Evolutionary conservation across 2,113 vertebrate species (phyloP).

Genomic region (Campylomormyrus numenius): DNA sequence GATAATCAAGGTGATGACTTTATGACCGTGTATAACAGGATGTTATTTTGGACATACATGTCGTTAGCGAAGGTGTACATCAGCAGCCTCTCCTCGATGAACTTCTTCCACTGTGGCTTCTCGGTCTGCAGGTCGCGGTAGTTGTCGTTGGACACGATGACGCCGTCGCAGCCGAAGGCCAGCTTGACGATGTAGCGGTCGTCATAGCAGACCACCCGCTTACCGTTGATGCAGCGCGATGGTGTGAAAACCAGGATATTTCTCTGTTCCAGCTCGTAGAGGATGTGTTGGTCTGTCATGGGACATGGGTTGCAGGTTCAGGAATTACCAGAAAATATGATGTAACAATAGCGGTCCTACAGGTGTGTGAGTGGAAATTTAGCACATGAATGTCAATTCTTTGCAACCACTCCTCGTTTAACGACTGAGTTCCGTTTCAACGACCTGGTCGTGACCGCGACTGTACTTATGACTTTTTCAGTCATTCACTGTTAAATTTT

Average conservation of each 20-base stretch:
- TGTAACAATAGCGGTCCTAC: not conserved
- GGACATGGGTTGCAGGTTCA: not conserved
- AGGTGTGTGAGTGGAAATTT: not conserved
- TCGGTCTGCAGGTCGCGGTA: conserved; percentile 82
- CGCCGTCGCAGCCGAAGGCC: conserved; percentile 69
- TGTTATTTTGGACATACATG: conserved; percentile 56
- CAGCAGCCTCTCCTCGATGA: conserved; percentile 81
- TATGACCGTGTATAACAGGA: not conserved
- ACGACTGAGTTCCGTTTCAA: not conserved
- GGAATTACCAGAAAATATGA: not conserved
- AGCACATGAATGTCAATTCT: not conserved
- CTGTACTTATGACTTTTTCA: not conserved
- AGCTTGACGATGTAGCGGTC: conserved; percentile 84
- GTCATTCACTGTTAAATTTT: not conserved
- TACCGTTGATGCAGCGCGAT: conserved; percentile 76
- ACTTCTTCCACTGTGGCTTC: conserved; percentile 83
- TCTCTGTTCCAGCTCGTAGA: conserved; percentile 71
- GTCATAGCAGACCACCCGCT: conserved; percentile 78
- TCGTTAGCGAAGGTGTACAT: conserved; percentile 89
- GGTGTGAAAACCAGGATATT: conserved; percentile 79
- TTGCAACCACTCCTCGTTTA: not conserved
- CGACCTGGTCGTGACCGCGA: not conserved
- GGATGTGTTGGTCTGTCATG: conserved; percentile 70
- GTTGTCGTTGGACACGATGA: conserved; percentile 89
- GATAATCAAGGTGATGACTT: not conserved